Conservation (phyloP, 2,888 invertebrate species). For the Agrotis clavis region DNA sequence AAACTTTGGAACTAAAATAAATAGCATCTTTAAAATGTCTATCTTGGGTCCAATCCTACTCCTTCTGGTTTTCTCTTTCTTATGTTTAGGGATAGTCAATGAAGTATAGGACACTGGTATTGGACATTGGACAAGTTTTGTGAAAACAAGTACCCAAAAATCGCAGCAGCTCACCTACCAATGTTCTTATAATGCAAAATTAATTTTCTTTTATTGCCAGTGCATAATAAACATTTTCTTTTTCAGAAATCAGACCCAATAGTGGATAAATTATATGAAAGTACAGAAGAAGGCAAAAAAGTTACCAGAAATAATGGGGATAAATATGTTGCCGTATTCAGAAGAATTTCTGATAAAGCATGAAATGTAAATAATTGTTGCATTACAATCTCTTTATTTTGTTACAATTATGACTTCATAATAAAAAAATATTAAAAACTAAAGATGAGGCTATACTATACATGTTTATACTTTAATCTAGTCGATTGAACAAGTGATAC, state of each 20-base stretch:
- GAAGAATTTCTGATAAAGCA: slow-evolving; percentile 88
- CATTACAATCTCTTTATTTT: slow-evolving; percentile 54
- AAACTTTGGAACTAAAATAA: no score
- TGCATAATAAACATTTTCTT: background rate
- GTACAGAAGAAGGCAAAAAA: slow-evolving; percentile 99
- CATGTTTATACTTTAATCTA: slow-evolving; percentile 11
- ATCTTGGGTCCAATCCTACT: no score
- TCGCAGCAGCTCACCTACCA: no score
- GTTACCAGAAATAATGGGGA: slow-evolving; percentile 98
- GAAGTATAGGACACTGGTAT: no score
- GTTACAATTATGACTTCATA: slow-evolving; percentile 43
- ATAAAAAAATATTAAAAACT: slow-evolving; percentile 46
- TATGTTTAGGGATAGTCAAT: no score
- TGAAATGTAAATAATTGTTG: slow-evolving; percentile 47
- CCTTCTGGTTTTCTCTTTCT: no score
- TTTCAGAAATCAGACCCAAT: slow-evolving; percentile 95
- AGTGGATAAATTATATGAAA: slow-evolving; percentile 96
- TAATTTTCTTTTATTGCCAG: no score
- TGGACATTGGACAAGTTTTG: no score
- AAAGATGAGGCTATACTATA: slow-evolving; percentile 17
- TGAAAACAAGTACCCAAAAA: no score
- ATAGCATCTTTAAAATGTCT: no score
- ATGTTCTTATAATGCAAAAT: no score
- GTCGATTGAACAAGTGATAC: slow-evolving; percentile 1
- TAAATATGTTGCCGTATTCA: slow-evolving; percentile 97